A percentile compares a stretch with the other conserved stretches of the same genome.
Conservation (phyloP, 2,888 invertebrate species). For the Cyclophora albipunctata region DNA sequence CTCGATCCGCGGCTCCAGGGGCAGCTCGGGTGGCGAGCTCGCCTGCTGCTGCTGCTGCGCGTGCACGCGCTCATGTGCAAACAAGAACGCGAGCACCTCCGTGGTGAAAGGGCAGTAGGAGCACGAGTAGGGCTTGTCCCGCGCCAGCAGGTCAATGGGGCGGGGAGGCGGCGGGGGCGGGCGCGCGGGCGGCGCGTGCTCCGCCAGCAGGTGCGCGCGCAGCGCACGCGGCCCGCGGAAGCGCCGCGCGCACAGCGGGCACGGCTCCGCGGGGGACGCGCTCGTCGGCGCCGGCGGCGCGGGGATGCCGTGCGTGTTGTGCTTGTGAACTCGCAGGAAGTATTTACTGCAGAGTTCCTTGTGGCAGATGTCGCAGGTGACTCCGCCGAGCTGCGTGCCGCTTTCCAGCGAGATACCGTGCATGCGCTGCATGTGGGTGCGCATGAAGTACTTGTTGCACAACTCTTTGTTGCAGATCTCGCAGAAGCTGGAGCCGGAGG, state of each 20-base stretch:
- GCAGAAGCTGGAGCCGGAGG: conserved; percentile 89
- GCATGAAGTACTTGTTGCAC: conserved; percentile 99
- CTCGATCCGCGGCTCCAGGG: conserved; percentile 26
- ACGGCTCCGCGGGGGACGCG: conserved; percentile 71
- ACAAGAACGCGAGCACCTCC: conserved; percentile 90
- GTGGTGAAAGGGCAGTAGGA: conserved; percentile 93
- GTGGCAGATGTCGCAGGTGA: conserved; percentile 97
- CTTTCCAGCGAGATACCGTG: conserved; percentile 96
- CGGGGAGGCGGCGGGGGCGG: conserved; percentile 62
- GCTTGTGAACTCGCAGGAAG: conserved; percentile 97
- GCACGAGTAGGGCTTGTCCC: conserved; percentile 88
- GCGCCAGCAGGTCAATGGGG: conserved; percentile 73
- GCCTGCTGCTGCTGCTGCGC: conserved; percentile 36
- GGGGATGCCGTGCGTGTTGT: conserved; percentile 97
- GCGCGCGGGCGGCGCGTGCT: conserved; percentile 82
- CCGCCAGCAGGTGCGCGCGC: conserved; percentile 89
- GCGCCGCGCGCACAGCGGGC: conserved; percentile 89
- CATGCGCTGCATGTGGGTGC: conserved; percentile 99
- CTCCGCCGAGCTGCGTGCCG: conserved; percentile 93
- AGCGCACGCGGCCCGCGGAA: conserved; percentile 93
- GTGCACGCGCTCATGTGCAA: conserved; percentile 94
- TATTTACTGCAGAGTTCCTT: conserved; percentile 99
- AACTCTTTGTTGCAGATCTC: conserved; percentile 99
- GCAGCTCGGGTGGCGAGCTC: conserved; percentile 6
- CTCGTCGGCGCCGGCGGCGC: conserved; percentile 82